Evolutionary conservation across 1,140 invertebrate genomes (phyloP), one percentile per base, ranked within the genome.

Genomic region (Dendrolimus punctatus): DNA sequence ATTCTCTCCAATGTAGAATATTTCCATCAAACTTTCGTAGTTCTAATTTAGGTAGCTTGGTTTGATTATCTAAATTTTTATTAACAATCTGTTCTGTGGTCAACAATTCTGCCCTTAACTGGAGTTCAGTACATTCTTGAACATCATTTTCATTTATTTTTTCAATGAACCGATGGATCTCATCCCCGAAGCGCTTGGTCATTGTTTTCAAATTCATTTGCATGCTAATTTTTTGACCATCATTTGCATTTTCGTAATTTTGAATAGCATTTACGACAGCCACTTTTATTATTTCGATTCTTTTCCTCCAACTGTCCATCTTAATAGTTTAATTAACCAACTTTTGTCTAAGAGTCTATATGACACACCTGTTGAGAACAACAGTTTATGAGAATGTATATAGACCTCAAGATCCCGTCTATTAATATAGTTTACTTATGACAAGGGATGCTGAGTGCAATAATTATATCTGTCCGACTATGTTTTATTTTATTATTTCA

Each of bases 291-390:
- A n/a, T n/a, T 8, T 42, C 41, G 2, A 42, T n/a, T 42, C 6
- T 40, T 56, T 39, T 40, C 39, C 41, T 38, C 6, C 36, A 38
- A 50, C 10, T 50, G 37, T 38, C 49, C 39, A 7, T 50, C 38
- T 52, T 60, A 8, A 23, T 23, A 23, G 1, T 23, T 3, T 23
- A 2, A 23, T 23, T 23, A 23, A 23, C 3, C 1, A 23, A 23
- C 23, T 23, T 23, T 23, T 23, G 23, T 23, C 23, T 23, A 23
- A 23, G 23, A 23, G 23, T 23, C 23, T 23, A 23, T 23, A 23
- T 23, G 23, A 23, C 23, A 23, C 23, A 23, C 23, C 23, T 23
- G 23, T 23, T 3, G 3, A 23, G 23, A 23, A 23, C 23, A 23
- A 23, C 23, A 23, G 23, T 23, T 23, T 23, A 23, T 23, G 23